A percentile compares a stretch with the other conserved stretches of the same genome.
phyloP scores from a whole-genome alignment of 2,888 invertebrate species.

The Liopterus haemorrhoidalis region DNA sequence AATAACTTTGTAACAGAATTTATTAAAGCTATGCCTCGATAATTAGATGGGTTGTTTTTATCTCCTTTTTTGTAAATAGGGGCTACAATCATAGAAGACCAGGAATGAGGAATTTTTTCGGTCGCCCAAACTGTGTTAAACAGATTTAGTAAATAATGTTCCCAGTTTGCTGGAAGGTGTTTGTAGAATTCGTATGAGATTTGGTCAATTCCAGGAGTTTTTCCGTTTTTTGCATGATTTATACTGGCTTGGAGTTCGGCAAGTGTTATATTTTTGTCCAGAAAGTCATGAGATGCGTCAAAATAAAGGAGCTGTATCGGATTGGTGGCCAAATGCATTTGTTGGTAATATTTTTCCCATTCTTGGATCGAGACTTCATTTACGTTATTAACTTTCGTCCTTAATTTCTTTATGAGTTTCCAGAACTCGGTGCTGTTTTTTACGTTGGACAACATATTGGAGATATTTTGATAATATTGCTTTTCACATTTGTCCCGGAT shows the following conservation, averaged over 20 bases:
- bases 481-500: too few species aligned
- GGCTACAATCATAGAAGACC: neutral
- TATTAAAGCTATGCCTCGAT: slow-evolving; percentile 4
- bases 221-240: neutral
- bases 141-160: slow-evolving; percentile 3
- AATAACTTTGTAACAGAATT: slow-evolving; percentile 2
- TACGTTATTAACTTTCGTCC: too few species aligned
- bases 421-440: too few species aligned
- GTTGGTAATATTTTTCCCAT: too few species aligned
- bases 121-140: slow-evolving; percentile 4
- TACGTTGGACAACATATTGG: too few species aligned
- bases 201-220: slow-evolving; percentile 4
- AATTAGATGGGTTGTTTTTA: neutral
- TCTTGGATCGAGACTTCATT: too few species aligned
- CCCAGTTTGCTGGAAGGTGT: slow-evolving; percentile 5
- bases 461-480: too few species aligned
- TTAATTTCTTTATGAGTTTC: too few species aligned
- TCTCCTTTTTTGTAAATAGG: neutral
- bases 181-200: slow-evolving; percentile 5
- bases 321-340: too few species aligned
- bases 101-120: neutral
- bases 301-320: too few species aligned
- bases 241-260: slow-evolving; percentile 8
- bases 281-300: too few species aligned
- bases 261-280: slow-evolving; percentile 1